Evolutionary conservation across 2,797 vertebrate species (phyloP).

Genomic region (Gymnothorax reevesii): DNA sequence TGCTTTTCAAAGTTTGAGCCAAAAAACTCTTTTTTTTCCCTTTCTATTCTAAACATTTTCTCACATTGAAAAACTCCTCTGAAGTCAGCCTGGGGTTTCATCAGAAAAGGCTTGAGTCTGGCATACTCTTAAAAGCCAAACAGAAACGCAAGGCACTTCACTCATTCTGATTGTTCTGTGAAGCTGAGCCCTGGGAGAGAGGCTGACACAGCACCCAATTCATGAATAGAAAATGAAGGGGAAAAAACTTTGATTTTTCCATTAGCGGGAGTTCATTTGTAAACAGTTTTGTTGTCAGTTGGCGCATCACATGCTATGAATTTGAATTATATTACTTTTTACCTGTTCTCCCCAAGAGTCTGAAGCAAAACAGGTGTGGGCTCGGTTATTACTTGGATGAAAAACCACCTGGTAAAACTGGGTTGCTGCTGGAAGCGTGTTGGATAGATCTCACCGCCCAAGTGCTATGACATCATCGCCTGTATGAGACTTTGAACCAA

Average conservation of each 20-base stretch:
- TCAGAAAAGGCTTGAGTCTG: neutral
- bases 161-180: neutral
- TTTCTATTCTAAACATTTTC: constrained; percentile 11
- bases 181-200: neutral
- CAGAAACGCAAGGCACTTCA: neutral
- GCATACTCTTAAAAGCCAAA: neutral
- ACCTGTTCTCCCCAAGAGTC: too few relatives aligned
- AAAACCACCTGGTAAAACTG: too few relatives aligned
- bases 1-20: constrained; percentile 24
- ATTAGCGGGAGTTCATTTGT: neutral
- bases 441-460: too few relatives aligned
- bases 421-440: too few relatives aligned
- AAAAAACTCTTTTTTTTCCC: neutral
- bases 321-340: neutral
- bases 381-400: too few relatives aligned
- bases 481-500: too few relatives aligned
- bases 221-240: neutral
- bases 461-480: too few relatives aligned
- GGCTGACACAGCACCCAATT: neutral
- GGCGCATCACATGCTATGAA: neutral
- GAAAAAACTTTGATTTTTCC: neutral
- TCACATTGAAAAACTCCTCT: neutral
- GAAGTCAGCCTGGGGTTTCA: neutral
- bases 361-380: too few relatives aligned
- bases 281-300: neutral